Conservation (phyloP, 2,797 vertebrate genomes). For the Hyperoplus lanceolatus region DNA sequence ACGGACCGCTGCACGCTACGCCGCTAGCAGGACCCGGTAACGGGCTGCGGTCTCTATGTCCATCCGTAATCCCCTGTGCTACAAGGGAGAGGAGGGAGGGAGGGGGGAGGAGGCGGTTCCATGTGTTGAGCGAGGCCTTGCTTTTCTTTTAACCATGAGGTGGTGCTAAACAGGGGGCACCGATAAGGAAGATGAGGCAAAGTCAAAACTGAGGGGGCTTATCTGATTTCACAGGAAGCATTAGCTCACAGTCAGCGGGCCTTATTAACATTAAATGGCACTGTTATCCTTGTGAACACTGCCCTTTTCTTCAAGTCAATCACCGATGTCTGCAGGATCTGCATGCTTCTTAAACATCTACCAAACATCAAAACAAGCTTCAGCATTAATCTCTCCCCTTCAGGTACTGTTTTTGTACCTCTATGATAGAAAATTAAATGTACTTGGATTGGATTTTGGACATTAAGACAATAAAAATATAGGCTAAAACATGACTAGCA, state of each 20-base stretch:
- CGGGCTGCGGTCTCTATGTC: conserved; percentile 70
- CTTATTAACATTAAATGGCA: neutral
- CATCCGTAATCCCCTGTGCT: conserved; percentile 76
- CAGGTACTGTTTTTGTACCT: neutral
- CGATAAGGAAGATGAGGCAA: conserved; percentile 42
- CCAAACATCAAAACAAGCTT: conserved; percentile 1
- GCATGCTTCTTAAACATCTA: neutral
- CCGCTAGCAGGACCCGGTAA: conserved; percentile 64
- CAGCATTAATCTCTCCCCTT: neutral
- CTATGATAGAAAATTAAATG: neutral
- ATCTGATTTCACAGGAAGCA: conserved; percentile 20
- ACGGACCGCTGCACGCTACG: conserved; percentile 51
- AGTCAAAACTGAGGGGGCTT: conserved; percentile 11
- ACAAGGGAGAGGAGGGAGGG: conserved; percentile 32
- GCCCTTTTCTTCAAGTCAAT: neutral
- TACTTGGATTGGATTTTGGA: neutral
- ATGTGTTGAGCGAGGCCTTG: conserved; percentile 51
- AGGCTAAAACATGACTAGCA: neutral
- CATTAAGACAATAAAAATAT: neutral
- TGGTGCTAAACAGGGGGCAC: conserved; percentile 31
- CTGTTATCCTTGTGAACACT: neutral
- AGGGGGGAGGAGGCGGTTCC: conserved; percentile 42
- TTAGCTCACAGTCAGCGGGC: conserved; percentile 1
- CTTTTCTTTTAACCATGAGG: conserved; percentile 10
- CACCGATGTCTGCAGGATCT: neutral